Conservation (phyloP, 2,888 invertebrate species). For the Embidobia sp. region DNA sequence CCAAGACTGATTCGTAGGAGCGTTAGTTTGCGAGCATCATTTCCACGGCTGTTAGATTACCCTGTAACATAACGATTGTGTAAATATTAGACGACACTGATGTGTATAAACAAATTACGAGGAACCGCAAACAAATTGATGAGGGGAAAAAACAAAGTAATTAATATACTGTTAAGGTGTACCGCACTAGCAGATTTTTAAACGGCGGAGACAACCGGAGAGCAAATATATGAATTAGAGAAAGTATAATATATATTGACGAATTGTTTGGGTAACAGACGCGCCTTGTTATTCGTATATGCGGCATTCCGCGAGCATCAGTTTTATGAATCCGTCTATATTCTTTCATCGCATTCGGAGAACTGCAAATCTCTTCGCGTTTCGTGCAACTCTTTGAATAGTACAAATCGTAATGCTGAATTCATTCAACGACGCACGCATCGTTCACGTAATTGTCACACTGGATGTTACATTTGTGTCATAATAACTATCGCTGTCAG, state of each 20-base stretch:
- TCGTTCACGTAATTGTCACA: constrained; percentile 56
- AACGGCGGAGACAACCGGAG: constrained; percentile 20
- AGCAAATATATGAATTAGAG: constrained; percentile 48
- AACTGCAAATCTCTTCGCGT: constrained; percentile 18
- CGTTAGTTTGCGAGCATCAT: constrained; percentile 60
- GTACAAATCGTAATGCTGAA: constrained; percentile 56
- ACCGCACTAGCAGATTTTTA: constrained; percentile 54
- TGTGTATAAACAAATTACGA: constrained; percentile 72
- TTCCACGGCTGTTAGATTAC: constrained; percentile 68
- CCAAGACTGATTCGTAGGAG: constrained; percentile 62
- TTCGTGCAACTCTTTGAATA: constrained; percentile 52
- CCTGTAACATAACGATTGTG: constrained; percentile 75
- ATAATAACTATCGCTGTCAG: constrained; percentile 48
- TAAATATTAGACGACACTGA: constrained; percentile 72
- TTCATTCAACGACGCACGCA: constrained; percentile 58
- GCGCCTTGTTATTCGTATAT: constrained; percentile 32
- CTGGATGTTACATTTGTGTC: constrained; percentile 60
- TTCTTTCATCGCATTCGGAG: constrained; percentile 45
- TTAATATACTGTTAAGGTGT: constrained; percentile 57
- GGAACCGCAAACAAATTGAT: constrained; percentile 22
- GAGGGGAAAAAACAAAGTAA: constrained; percentile 57
- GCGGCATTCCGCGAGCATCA: constrained; percentile 44
- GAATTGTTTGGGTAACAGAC: constrained; percentile 44
- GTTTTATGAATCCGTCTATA: constrained; percentile 42
- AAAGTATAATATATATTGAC: constrained; percentile 50